Evolutionary conservation across 1,140 invertebrate genomes (phyloP).

Genomic region (Druon quercuslanigerum): DNA sequence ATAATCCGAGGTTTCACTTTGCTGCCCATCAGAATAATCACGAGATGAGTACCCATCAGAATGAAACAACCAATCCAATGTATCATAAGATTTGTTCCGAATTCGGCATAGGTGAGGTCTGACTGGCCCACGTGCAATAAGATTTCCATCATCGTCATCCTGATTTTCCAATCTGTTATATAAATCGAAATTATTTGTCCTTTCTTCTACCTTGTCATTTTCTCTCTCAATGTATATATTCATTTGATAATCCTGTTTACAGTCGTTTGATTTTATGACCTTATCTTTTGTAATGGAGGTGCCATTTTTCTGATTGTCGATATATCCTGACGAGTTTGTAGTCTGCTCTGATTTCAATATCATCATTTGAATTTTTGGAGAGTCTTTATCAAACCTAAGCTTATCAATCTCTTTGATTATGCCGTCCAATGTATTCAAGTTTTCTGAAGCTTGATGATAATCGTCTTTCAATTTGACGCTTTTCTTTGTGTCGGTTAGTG

Average conservation of each 20-base stretch:
- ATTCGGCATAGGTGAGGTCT: conserved; percentile 39
- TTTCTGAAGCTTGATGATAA: conserved; percentile 20
- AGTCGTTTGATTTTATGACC: conserved; percentile 11
- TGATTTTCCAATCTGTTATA: conserved; percentile 30
- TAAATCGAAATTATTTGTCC: not conserved
- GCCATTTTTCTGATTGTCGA: not conserved
- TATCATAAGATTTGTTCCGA: conserved; percentile 48
- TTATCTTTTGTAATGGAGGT: conserved; percentile 25
- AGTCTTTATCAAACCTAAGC: conserved; percentile 38
- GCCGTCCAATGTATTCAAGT: conserved; percentile 45
- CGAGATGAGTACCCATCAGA: conserved; percentile 12
- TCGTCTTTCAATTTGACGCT: conserved; percentile 10
- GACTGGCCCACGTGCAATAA: conserved; percentile 55
- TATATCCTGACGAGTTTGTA: not conserved
- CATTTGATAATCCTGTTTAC: conserved; percentile 26
- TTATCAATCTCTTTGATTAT: conserved; percentile 52
- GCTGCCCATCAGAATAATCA: conserved; percentile 3
- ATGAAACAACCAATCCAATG: not conserved
- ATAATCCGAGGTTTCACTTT: conserved; percentile 31
- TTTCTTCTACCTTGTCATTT: conserved; percentile 1
- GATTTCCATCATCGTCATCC: conserved; percentile 46
- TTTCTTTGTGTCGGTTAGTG: too few relatives aligned
- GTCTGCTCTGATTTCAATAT: not conserved
- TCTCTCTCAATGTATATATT: conserved; percentile 14
- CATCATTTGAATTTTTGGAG: not conserved